Evolutionary conservation across 2,888 invertebrate genomes (phyloP), one percentile per base, ranked within the genome.

Genomic region (Amblyjoppa proteus): DNA sequence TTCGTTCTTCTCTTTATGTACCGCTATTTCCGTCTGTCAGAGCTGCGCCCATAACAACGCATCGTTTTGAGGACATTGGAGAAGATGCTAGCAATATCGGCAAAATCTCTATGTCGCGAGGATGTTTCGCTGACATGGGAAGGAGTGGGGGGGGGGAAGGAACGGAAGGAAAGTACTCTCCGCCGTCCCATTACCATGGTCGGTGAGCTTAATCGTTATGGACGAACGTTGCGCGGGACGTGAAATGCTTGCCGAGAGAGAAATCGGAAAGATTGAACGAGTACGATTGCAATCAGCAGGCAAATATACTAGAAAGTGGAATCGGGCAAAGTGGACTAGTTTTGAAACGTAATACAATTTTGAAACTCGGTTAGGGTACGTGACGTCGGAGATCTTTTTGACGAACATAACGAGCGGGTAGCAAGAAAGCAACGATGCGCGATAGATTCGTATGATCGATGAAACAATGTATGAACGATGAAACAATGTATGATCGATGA

Each of bases 181-280:
- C 31, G 28, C 31, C 53, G 41, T 45, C 11, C 64, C 64, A 64
- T 79, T 71, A 73, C 64, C 5, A 66, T 25, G 45, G 3, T 16
- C 38, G 73, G 16, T 49, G 56, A 20, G 66, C 53, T 74, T 66
- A 80, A 80, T 66, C 80, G 80, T 80, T 74, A 81, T 81, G 31
- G 66, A 34, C 58, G 13, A 31, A 51, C 73, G 80, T 74, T 74
- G 41, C n/a, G 68, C 31, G 41, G 53, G 34, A 74, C 53, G 68
- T 68, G 68, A 20, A 58, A 45, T 41, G 53, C 25, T 68, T 13
- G 20, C 66, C 31, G 49, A 66, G 41, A 34, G 68, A 34, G 68
- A 64, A 74, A 45, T 38, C 20, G 66, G 20, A 56, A 68, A 28
- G 45, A 56, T 13, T 3, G 66, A 66, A 38, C 28, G 53, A 45